Conservation (phyloP, 2,113 vertebrate species). For the Ciconia maguari region DNA sequence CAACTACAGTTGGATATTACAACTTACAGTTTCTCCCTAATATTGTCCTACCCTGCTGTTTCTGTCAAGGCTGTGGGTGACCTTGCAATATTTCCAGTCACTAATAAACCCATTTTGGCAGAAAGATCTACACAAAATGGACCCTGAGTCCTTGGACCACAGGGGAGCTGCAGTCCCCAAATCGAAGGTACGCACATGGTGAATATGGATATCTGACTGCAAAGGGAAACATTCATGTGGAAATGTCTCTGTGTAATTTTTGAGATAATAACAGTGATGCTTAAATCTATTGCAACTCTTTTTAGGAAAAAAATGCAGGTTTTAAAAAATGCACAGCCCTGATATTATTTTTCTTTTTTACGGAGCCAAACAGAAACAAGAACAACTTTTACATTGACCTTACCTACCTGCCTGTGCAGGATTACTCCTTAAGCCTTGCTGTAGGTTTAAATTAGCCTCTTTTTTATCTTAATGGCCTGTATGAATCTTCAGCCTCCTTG, state of each 20-base stretch:
- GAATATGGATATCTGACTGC: not conserved
- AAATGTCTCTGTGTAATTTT: not conserved
- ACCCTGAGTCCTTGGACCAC: not conserved
- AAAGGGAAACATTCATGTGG: not conserved
- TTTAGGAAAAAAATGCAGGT: not conserved
- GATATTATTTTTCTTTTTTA: not conserved
- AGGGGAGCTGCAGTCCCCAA: not conserved
- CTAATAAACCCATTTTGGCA: not conserved
- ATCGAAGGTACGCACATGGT: accelerated
- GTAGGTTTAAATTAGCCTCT: not conserved
- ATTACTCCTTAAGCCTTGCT: not conserved
- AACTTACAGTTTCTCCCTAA: not conserved
- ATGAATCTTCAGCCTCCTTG: not conserved
- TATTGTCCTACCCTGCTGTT: not conserved
- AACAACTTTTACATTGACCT: not conserved
- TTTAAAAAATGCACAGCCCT: not conserved
- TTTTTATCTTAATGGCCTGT: not conserved
- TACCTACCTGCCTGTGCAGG: not conserved
- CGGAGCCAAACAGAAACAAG: not conserved
- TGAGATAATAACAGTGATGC: not conserved
- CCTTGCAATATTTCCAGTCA: not conserved
- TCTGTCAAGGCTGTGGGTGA: not conserved
- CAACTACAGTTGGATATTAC: not conserved
- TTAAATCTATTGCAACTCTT: not conserved
- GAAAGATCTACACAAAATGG: not conserved